Percentiles rank a stretch among this genome's conserved stretches.
Conservation (phyloP, 2,797 vertebrate genomes). For the Meriones psammophilus region DNA sequence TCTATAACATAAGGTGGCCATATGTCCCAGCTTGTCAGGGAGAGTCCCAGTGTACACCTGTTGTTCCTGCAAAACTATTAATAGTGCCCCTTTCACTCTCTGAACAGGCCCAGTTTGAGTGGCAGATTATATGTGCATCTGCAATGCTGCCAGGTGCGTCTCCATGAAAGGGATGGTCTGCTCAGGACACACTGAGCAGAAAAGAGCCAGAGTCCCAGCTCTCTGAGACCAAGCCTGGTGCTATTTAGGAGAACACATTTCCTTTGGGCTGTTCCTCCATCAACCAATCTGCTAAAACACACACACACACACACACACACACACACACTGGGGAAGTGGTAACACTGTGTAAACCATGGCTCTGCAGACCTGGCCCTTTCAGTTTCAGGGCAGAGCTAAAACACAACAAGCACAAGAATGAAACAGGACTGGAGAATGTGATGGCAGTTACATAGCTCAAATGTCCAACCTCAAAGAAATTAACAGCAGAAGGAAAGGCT, state of each 20-base stretch:
- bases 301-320: no score
- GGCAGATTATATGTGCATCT: not conserved
- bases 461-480: not conserved
- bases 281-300: slow-evolving; percentile 39
- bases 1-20: slow-evolving; percentile 64
- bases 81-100: not conserved
- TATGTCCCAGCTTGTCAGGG: slow-evolving; percentile 54
- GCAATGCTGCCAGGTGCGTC: fast-evolving
- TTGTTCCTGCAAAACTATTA: slow-evolving; percentile 53
- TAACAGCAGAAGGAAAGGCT: not conserved
- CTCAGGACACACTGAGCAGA: not conserved
- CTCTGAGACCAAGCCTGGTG: slow-evolving; percentile 43
- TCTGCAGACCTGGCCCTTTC: not conserved
- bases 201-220: slow-evolving; percentile 6
- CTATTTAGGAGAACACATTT: slow-evolving; percentile 59
- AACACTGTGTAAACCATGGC: not conserved
- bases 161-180: not conserved
- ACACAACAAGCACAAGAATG: not conserved
- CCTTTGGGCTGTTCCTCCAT: slow-evolving; percentile 62
- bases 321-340: slow-evolving; percentile 9
- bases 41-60: slow-evolving; percentile 60
- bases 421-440: not conserved
- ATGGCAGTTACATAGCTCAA: not conserved
- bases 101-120: not conserved
- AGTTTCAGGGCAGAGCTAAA: not conserved